Evolutionary conservation across 2,797 vertebrate genomes (phyloP).

Genomic region (Centropyge bicolor): DNA sequence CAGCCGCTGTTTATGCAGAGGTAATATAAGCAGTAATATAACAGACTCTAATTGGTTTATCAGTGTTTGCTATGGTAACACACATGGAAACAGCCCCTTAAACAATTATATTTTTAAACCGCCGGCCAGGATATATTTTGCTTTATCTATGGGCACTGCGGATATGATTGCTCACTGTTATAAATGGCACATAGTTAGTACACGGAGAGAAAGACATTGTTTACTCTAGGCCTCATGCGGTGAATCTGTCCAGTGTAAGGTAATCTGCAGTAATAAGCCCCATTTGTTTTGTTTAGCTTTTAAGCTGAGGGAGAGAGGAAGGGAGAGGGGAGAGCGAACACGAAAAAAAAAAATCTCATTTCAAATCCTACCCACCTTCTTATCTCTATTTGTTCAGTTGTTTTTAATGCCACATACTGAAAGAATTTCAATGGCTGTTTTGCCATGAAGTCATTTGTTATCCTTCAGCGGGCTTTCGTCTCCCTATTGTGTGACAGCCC

Average conservation of each 20-base stretch:
- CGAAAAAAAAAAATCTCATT: constrained; percentile 90
- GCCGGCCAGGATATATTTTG: constrained; percentile 78
- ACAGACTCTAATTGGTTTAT: constrained; percentile 85
- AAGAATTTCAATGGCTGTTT: constrained; percentile 99
- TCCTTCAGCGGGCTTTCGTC: constrained; percentile 97
- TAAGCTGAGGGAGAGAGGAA: constrained; percentile 84
- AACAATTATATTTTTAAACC: constrained; percentile 86
- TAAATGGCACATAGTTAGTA: constrained; percentile 88
- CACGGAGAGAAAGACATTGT: constrained; percentile 86
- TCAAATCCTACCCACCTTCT: constrained; percentile 98
- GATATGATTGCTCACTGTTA: constrained; percentile 86
- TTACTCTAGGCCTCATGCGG: constrained; percentile 88
- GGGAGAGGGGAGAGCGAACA: constrained; percentile 71
- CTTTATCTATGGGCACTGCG: constrained; percentile 83
- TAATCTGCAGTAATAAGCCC: constrained; percentile 92
- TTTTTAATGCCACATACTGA: constrained; percentile 99
- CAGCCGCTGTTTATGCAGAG: constrained; percentile 71
- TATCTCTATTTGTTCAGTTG: constrained; percentile 99
- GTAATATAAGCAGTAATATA: constrained; percentile 81
- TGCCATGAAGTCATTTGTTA: constrained; percentile 99
- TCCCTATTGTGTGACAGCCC: constrained; percentile 98
- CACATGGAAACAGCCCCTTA: constrained; percentile 84
- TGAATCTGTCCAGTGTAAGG: constrained; percentile 90
- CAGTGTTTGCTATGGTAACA: constrained; percentile 88
- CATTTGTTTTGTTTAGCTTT: constrained; percentile 96